These are phyloP conservation scores for Leptinotarsa tumamoca DNA, from an alignment of 2,888 invertebrate genomes.

Conservation along the genomic window DNA sequence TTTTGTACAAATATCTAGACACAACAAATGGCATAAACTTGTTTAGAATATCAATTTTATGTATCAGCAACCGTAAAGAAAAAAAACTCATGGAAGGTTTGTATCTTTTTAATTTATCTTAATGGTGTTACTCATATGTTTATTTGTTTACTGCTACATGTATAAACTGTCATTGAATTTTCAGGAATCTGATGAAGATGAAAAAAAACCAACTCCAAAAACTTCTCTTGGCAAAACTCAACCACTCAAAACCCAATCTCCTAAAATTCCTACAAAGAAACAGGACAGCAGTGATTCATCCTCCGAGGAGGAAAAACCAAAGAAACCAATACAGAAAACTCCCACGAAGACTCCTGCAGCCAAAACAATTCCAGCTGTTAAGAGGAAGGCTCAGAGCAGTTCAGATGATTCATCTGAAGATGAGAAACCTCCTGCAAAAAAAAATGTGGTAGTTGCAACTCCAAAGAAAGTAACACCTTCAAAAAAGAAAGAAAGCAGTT, in stretches of 20 bases:
- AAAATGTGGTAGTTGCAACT: conserved; percentile 3
- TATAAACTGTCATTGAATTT: not conserved
- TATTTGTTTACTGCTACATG: too few relatives aligned
- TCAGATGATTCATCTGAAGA: conserved; percentile 53
- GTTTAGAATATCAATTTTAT: too few relatives aligned
- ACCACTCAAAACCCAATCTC: conserved; percentile 13
- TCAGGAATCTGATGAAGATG: conserved; percentile 31
- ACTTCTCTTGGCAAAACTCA: conserved; percentile 18
- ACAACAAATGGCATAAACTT: too few relatives aligned
- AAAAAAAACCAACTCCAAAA: conserved; percentile 34
- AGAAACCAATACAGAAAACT: conserved; percentile 22
- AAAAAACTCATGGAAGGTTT: too few relatives aligned
- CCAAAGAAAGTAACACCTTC: conserved; percentile 14
- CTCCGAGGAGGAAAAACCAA: conserved; percentile 20
- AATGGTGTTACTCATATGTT: too few relatives aligned
- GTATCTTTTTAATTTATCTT: too few relatives aligned
- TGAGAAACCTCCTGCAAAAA: conserved; percentile 45
- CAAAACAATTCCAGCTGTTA: conserved; percentile 13
- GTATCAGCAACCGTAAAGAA: too few relatives aligned
- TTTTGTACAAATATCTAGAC: too few relatives aligned
- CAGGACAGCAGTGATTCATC: conserved; percentile 11
- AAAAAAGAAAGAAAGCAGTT: conserved; percentile 36
- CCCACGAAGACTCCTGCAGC: not conserved
- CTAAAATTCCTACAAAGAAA: conserved; percentile 10
- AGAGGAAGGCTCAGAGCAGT: conserved; percentile 44